A percentile compares a stretch with the other conserved stretches of the same genome.
These are phyloP conservation scores for Alloscopus bannaensis DNA, from an alignment of 2,888 invertebrate genomes.

Conservation along the genomic window DNA sequence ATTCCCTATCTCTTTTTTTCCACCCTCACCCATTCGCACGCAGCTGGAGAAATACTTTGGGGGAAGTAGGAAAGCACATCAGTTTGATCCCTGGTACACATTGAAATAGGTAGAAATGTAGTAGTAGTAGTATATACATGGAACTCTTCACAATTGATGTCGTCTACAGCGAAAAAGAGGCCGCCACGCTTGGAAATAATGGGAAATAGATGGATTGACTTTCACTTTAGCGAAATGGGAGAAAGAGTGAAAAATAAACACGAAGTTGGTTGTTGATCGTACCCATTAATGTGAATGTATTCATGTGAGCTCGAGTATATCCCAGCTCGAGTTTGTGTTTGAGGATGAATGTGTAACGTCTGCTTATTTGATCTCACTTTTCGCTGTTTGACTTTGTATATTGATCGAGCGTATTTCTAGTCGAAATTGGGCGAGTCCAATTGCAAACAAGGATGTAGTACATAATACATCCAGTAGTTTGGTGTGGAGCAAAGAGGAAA, in stretches of 20 bases:
- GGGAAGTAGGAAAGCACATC: no score
- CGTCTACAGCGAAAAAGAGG: not conserved
- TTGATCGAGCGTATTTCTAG: conserved; percentile 23
- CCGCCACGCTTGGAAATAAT: conserved; percentile 25
- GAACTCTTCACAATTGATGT: no score
- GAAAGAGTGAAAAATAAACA: conserved; percentile 46
- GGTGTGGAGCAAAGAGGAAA: not conserved
- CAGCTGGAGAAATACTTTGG: not conserved
- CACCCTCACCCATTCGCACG: not conserved
- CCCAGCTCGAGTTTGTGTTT: not conserved
- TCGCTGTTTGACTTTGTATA: conserved; percentile 36
- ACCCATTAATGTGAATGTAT: conserved; percentile 14
- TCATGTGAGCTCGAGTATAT: not conserved
- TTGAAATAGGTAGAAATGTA: no score
- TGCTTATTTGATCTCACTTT: conserved; percentile 34
- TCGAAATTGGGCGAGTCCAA: not conserved
- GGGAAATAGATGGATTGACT: conserved; percentile 47
- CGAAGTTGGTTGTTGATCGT: conserved; percentile 3
- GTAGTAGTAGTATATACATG: no score
- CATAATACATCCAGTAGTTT: not conserved
- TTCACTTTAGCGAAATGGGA: conserved; percentile 41
- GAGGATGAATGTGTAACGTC: conserved; percentile 7
- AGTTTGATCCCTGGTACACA: no score
- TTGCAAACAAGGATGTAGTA: not conserved
- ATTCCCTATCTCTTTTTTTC: not conserved